Evolutionary conservation across 1,140 invertebrate genomes (phyloP).

Genomic region (Mycetomoellerius zeteki): DNA sequence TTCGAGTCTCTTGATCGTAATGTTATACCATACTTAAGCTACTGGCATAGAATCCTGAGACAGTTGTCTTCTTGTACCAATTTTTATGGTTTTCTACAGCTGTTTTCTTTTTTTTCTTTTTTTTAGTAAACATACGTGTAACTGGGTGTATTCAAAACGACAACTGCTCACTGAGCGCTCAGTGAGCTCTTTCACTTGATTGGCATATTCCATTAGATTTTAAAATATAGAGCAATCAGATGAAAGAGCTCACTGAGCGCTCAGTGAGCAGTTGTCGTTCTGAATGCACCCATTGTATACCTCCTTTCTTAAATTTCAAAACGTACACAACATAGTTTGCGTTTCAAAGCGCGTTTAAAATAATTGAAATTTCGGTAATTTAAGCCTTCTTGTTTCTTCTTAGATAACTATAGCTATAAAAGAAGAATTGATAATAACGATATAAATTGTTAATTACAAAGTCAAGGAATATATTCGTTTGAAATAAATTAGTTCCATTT

Average conservation of each 20-base stretch:
- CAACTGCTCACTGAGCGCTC: too few relatives aligned
- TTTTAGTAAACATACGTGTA: conserved; percentile 67
- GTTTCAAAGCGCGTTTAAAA: background rate
- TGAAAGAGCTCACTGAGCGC: too few relatives aligned
- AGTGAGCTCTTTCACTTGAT: too few relatives aligned
- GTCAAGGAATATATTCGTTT: background rate
- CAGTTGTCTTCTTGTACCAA: conserved; percentile 70
- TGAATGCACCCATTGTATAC: conserved; percentile 3
- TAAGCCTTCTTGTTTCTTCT: background rate
- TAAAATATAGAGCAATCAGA: too few relatives aligned
- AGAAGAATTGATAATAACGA: background rate
- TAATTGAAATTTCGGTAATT: conserved; percentile 26
- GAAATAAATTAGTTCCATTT: conserved; percentile 53
- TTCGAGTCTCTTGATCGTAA: conserved; percentile 62
- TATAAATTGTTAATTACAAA: conserved; percentile 36
- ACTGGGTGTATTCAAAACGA: background rate
- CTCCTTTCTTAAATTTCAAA: conserved; percentile 63
- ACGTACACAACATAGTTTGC: conserved; percentile 65
- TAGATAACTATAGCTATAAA: conserved; percentile 21
- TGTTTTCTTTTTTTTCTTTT: conserved; percentile 34
- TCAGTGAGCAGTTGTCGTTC: too few relatives aligned
- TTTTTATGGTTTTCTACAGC: conserved; percentile 41
- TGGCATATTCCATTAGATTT: too few relatives aligned
- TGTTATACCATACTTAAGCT: conserved; percentile 64
- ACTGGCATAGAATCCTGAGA: conserved; percentile 73